Evolutionary conservation across 2,113 vertebrate genomes (phyloP).

Genomic region (Proterorhinus semilunaris): DNA sequence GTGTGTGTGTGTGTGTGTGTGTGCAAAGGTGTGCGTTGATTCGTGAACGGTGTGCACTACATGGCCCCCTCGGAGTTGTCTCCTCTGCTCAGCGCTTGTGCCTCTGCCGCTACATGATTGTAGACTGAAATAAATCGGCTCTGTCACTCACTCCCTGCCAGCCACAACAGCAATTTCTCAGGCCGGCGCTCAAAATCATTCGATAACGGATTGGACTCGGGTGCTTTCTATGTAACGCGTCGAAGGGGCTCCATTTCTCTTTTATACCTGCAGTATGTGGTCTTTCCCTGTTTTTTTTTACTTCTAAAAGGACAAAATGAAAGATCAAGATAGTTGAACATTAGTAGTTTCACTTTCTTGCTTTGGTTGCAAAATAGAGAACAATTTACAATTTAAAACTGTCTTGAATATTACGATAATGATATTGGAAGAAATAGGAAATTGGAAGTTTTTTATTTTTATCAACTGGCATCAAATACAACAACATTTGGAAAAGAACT

Average conservation of each 20-base stretch:
- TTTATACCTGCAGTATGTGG: background rate
- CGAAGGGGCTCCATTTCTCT: constrained; percentile 22
- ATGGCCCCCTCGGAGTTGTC: constrained; percentile 13
- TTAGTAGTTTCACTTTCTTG: too few relatives aligned
- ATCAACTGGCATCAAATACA: too few relatives aligned
- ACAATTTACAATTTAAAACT: too few relatives aligned
- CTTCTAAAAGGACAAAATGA: background rate
- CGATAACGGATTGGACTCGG: constrained; percentile 47
- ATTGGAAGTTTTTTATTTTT: too few relatives aligned
- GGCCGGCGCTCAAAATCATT: constrained; percentile 60
- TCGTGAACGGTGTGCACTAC: constrained; percentile 8
- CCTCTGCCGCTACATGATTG: constrained; percentile 43
- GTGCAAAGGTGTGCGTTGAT: constrained; percentile 6
- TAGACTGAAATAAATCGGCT: constrained; percentile 63
- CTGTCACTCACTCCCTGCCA: constrained; percentile 54
- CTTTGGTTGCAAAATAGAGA: too few relatives aligned
- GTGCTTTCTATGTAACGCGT: constrained; percentile 37
- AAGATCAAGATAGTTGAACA: background rate
- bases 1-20: background rate
- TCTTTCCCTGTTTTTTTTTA: constrained; percentile 14
- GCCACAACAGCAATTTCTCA: constrained; percentile 59
- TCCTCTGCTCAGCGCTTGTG: constrained; percentile 38
- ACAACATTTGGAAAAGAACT: too few relatives aligned
- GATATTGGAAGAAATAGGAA: too few relatives aligned
- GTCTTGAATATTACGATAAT: too few relatives aligned